Conservation (phyloP, 2,113 vertebrate species). For the Erythrolamprus reginae region DNA sequence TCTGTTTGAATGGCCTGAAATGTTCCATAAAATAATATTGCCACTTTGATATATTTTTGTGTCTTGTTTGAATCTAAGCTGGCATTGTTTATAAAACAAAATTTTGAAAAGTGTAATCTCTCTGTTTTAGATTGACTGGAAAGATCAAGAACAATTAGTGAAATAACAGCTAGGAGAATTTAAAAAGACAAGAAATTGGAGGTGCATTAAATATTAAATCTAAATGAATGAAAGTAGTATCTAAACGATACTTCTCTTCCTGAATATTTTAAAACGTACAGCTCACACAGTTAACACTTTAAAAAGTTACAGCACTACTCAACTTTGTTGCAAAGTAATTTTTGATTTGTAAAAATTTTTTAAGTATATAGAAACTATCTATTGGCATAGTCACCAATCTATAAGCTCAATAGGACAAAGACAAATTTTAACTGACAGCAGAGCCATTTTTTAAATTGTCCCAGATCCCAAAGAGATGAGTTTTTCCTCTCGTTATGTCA, state of each 20-base stretch:
- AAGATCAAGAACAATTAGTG: neutral
- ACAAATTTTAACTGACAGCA: neutral
- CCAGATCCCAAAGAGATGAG: neutral
- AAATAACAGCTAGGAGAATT: neutral
- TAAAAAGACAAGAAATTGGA: neutral
- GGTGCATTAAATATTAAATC: neutral
- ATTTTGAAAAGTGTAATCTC: neutral
- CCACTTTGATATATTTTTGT: neutral
- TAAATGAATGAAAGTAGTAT: neutral
- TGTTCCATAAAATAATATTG: neutral
- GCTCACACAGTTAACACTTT: neutral
- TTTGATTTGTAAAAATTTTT: neutral
- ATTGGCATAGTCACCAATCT: neutral
- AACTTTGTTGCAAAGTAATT: neutral
- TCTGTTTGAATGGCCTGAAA: neutral
- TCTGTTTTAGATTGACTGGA: accelerated
- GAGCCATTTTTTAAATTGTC: neutral
- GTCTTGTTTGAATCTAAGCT: accelerated
- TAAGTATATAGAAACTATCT: neutral
- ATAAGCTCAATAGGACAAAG: neutral
- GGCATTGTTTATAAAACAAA: neutral
- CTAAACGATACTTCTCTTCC: neutral
- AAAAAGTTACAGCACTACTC: accelerated
- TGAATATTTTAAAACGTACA: conserved; percentile 29
- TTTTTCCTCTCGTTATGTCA: neutral